Conservation (phyloP, 1,140 invertebrate species). For the Panagrolaimus sp. region DNA sequence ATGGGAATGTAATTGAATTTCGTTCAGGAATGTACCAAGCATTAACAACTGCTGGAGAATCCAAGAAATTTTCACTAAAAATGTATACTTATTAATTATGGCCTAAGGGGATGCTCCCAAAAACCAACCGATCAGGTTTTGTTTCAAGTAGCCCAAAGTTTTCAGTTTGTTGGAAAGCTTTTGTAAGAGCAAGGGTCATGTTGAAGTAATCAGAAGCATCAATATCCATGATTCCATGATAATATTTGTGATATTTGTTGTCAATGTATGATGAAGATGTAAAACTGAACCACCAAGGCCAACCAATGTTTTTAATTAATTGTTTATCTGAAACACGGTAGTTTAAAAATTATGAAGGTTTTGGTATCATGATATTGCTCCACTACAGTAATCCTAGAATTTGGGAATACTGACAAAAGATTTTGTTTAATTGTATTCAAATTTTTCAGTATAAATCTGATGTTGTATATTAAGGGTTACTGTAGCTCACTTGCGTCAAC, state of each 20-base stretch:
- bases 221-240: background rate
- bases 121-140: slow-evolving; percentile 24
- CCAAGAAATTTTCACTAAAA: slow-evolving; percentile 18
- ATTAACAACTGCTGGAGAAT: slow-evolving; percentile 44
- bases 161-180: slow-evolving; percentile 40
- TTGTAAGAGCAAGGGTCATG: slow-evolving; percentile 24
- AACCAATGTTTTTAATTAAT: slow-evolving; percentile 42
- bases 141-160: slow-evolving; percentile 27
- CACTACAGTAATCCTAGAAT: no score
- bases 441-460: no score
- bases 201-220: slow-evolving; percentile 22
- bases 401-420: no score
- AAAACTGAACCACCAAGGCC: slow-evolving; percentile 44
- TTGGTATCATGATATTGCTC: no score
- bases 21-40: slow-evolving; percentile 51
- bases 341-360: no score
- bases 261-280: slow-evolving; percentile 24
- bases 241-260: slow-evolving; percentile 27
- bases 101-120: background rate
- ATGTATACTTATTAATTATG: background rate
- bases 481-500: no score
- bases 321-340: slow-evolving; percentile 24
- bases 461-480: no score
- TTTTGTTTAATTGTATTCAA: no score
- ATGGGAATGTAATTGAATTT: slow-evolving; percentile 50